A percentile compares a stretch with the other conserved stretches of the same genome.
phyloP scores from a whole-genome alignment of 2,113 vertebrate species.

The Phylloscopus trochiloides region DNA sequence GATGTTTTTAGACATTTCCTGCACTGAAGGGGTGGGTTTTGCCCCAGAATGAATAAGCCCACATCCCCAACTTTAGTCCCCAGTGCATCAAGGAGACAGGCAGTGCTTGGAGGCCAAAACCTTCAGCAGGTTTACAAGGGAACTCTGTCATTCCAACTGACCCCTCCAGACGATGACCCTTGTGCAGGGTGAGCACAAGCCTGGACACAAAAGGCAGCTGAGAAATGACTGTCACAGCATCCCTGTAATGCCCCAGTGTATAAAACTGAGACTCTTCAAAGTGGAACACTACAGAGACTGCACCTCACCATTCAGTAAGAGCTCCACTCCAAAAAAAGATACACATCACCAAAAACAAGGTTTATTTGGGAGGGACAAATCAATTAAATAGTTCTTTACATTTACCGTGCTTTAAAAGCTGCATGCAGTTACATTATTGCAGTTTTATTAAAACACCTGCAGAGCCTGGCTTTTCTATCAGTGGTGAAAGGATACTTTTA shows the following conservation, averaged over 20 bases:
- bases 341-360: background rate
- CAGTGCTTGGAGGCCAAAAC: background rate
- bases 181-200: background rate
- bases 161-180: background rate
- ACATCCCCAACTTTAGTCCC: accelerated
- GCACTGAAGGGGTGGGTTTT: background rate
- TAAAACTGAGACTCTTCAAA: accelerated
- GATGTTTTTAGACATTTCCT: accelerated
- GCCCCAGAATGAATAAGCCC: background rate
- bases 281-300: background rate
- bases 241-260: accelerated
- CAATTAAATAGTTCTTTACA: background rate
- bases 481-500: accelerated
- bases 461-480: accelerated
- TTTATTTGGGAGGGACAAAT: background rate
- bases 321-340: background rate
- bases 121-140: background rate
- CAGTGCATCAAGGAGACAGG: background rate
- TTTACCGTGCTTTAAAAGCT: background rate
- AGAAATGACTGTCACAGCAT: background rate
- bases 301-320: accelerated
- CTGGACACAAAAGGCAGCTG: background rate
- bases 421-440: accelerated
- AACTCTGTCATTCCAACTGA: background rate
- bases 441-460: background rate